Evolutionary conservation across 2,888 invertebrate species (phyloP), one percentile per base, ranked within the genome.

Genomic region (Melanophora roralis): DNA sequence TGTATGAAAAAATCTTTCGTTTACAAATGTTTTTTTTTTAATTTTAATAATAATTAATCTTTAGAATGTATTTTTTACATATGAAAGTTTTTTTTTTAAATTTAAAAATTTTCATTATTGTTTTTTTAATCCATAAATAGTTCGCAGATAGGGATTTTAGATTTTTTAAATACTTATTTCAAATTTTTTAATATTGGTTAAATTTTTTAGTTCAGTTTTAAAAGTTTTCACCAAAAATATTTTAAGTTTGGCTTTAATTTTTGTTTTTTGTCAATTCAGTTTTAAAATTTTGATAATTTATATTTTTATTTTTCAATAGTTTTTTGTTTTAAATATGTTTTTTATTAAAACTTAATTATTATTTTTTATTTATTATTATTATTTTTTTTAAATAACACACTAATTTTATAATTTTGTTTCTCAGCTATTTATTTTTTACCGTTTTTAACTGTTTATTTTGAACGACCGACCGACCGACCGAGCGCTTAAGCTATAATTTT

Each of bases 391-490:
- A n/a, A n/a, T n/a, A n/a, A n/a, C n/a, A n/a, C 27, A 27, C 11
- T 43, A 43, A 34, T 14, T 11, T 49, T 64, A 53, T 43, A 40
- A 2, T 49, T n/a, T n/a, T 55, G 4, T 6, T 6, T 23, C 27
- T 14, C 4, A 12, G n/a, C n/a, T 21, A 21, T 21, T 77, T 32
- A 27, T n/a, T 55, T 57, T 19, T 9, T 36, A 55, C 72, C 55
- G 62, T 38, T 59, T 78, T 47, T 40, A 3, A 27, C 3, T 6
- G n/a, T n/a, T 43, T 49, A 68, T 47, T 65, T 27, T 27, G 62
- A 82, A 23, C 81, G 81, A 84, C 76, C 82, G 86, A 86, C 76
- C 82, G 86, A 86, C 73, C 79, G 77, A 77, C 51, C 77, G 60
- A 69, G 23, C 49, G 57, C 57, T 65, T 74, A 51, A 59, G n/a